These are phyloP conservation scores for Oncorhynchus keta DNA, from an alignment of 2,113 vertebrate species.

Conservation along the genomic window DNA sequence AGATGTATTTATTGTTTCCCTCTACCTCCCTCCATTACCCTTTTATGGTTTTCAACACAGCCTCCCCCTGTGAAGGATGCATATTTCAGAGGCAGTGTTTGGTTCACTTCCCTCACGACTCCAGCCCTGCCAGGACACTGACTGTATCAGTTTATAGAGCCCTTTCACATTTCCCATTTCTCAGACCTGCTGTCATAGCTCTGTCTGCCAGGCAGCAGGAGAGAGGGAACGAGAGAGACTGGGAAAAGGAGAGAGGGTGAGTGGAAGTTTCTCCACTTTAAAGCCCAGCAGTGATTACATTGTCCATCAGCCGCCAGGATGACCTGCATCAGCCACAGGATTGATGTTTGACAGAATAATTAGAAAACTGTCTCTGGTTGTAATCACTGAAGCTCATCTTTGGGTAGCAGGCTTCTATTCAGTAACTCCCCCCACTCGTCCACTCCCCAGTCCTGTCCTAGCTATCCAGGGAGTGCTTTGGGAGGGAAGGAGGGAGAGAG, in stretches of 20 bases:
- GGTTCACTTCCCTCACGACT: background rate
- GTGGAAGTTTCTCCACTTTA: constrained; percentile 59
- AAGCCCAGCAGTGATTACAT: constrained; percentile 86
- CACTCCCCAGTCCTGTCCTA: constrained; percentile 13
- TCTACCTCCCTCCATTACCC: background rate
- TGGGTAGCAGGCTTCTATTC: constrained; percentile 71
- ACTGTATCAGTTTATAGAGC: constrained; percentile 25
- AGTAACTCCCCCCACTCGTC: constrained; percentile 39
- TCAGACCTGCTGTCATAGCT: constrained; percentile 44
- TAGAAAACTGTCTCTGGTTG: constrained; percentile 95
- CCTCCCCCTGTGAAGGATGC: background rate
- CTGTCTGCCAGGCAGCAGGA: constrained; percentile 34
- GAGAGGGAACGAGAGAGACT: constrained; percentile 16
- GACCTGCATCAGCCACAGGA: constrained; percentile 83
- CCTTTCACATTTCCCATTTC: constrained; percentile 23
- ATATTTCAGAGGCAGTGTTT: background rate
- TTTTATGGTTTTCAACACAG: background rate
- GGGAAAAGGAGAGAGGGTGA: constrained; percentile 13
- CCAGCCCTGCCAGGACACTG: background rate
- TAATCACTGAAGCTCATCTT: constrained; percentile 87
- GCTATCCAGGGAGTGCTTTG: constrained; percentile 51
- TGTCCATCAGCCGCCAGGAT: constrained; percentile 86
- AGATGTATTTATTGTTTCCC: background rate
- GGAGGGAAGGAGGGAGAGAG: constrained; percentile 22
- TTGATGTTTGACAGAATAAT: constrained; percentile 99